A percentile compares a stretch with the other conserved stretches of the same genome.
Conservation (phyloP, 2,797 vertebrate genomes). For the Acomys russatus region DNA sequence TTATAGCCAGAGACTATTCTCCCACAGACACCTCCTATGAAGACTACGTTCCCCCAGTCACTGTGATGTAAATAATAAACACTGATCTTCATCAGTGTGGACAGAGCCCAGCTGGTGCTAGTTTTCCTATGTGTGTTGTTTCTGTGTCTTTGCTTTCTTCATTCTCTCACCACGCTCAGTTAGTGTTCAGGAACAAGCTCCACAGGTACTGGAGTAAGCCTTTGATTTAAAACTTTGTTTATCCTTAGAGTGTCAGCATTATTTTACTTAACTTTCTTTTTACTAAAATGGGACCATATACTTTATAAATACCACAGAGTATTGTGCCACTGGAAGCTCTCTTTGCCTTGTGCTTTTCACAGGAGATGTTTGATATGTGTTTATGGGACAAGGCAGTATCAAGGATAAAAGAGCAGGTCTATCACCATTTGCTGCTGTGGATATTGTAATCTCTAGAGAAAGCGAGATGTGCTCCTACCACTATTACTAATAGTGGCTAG, state of each 20-base stretch:
- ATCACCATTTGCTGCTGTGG: not conserved
- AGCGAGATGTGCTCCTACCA: too few species aligned
- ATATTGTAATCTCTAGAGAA: too few species aligned
- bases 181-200: not conserved
- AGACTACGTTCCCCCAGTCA: not conserved
- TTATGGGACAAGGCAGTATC: not conserved
- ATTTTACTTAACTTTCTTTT: not conserved
- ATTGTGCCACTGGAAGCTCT: not conserved
- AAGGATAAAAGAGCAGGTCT: not conserved
- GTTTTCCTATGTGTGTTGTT: not conserved
- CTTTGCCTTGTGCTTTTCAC: not conserved
- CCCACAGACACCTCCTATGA: not conserved
- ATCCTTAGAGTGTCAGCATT: not conserved
- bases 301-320: not conserved
- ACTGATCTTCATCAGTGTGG: not conserved
- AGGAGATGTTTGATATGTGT: not conserved
- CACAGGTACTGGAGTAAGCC: not conserved
- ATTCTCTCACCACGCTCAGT: not conserved
- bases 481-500: too few species aligned
- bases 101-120: not conserved
- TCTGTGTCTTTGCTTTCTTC: not conserved
- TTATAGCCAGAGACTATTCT: not conserved
- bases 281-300: not conserved
- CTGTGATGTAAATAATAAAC: not conserved
- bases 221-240: not conserved